Conservation (phyloP, 2,797 vertebrate genomes). For the Arctocebus calabarensis region DNA sequence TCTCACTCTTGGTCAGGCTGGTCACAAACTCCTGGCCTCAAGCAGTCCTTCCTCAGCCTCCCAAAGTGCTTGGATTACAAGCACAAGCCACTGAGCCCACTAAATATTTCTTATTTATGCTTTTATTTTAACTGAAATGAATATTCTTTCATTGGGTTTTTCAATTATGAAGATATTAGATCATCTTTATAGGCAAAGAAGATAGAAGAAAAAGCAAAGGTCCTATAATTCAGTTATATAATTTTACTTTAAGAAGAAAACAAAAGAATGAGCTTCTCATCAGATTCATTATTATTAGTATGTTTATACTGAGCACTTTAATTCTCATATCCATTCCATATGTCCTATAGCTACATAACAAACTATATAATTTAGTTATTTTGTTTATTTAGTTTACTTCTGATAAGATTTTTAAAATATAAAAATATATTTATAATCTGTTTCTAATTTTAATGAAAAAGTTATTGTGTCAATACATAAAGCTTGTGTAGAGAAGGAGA, state of each 20-base stretch:
- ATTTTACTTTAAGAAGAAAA: slow-evolving; percentile 27
- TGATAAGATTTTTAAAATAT: slow-evolving; percentile 44
- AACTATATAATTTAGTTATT: neutral
- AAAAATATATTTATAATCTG: slow-evolving; percentile 3
- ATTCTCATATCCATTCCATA: neutral
- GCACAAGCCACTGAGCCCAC: neutral
- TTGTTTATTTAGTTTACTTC: neutral
- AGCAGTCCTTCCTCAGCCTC: neutral
- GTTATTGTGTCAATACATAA: neutral
- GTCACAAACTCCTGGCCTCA: neutral
- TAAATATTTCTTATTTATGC: neutral
- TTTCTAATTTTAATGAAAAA: slow-evolving; percentile 48
- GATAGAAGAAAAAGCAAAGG: neutral
- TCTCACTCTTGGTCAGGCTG: neutral
- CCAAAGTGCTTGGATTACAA: neutral
- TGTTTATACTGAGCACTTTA: neutral
- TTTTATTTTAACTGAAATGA: slow-evolving; percentile 2
- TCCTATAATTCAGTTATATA: neutral
- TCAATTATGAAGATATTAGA: neutral
- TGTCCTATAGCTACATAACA: neutral
- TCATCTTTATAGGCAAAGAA: slow-evolving; percentile 9
- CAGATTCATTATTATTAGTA: neutral
- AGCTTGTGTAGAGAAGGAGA: neutral
- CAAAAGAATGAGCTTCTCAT: slow-evolving; percentile 11
- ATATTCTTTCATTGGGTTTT: slow-evolving; percentile 40